These are phyloP conservation scores for Caranx ignobilis DNA, from an alignment of 2,113 vertebrate genomes.

Conservation along the genomic window DNA sequence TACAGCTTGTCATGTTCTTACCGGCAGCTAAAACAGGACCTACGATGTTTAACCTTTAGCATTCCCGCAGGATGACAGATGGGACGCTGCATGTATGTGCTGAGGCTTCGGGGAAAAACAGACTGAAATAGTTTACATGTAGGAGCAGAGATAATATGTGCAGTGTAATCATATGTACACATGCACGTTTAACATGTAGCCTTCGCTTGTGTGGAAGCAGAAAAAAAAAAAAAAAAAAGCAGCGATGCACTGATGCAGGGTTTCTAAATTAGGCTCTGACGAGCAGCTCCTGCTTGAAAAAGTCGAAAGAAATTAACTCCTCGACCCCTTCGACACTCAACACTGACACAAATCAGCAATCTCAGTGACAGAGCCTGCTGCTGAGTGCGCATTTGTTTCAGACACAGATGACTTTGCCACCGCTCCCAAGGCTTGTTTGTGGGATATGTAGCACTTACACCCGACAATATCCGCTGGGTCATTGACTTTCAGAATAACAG, in stretches of 20 bases:
- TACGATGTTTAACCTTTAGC: constrained; percentile 64
- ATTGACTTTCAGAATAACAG: constrained; percentile 64
- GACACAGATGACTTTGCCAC: constrained; percentile 62
- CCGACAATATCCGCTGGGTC: constrained; percentile 60
- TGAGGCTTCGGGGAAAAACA: constrained; percentile 23
- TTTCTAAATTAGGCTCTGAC: constrained; percentile 16
- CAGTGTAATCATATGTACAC: neutral
- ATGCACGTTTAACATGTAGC: neutral
- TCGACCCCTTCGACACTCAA: constrained; percentile 56
- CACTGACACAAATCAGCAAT: constrained; percentile 71
- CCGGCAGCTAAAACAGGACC: constrained; percentile 42
- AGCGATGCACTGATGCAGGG: neutral
- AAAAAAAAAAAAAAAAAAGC: neutral
- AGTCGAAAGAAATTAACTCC: constrained; percentile 52
- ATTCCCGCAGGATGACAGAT: constrained; percentile 45
- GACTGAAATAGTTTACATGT: constrained; percentile 33
- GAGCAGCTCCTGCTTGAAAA: constrained; percentile 27
- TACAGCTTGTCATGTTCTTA: constrained; percentile 40
- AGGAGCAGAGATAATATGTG: constrained; percentile 16
- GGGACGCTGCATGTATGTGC: constrained; percentile 19
- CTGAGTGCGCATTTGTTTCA: constrained; percentile 61
- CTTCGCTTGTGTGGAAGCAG: neutral
- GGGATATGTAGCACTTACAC: constrained; percentile 60
- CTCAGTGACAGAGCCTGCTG: constrained; percentile 57
- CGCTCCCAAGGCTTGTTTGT: constrained; percentile 45